phyloP scores from a whole-genome alignment of 1,140 invertebrate species.

The Eriocheir sinensis region DNA sequence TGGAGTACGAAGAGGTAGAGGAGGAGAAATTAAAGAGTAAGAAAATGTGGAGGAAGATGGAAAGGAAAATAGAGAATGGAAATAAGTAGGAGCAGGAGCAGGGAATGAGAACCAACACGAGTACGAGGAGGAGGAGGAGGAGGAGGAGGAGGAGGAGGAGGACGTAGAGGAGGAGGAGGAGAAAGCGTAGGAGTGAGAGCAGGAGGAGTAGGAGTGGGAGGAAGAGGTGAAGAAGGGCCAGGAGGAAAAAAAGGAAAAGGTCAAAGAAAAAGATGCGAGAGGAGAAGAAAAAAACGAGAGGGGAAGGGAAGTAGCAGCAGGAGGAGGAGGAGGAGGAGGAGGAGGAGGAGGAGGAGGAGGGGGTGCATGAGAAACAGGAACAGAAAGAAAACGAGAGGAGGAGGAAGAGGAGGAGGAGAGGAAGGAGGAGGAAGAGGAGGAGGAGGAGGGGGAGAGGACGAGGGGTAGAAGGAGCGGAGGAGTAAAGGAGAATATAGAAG shows the following conservation, averaged over 20 bases:
- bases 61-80: too few relatives aligned
- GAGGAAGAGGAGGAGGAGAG: background rate
- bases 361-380: background rate
- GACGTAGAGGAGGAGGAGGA: too few relatives aligned
- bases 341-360: slow-evolving; percentile 33
- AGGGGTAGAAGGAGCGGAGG: background rate
- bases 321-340: background rate
- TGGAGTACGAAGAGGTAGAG: background rate
- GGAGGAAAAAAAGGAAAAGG: too few relatives aligned
- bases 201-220: background rate
- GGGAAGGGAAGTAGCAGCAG: background rate
- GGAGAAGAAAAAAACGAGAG: background rate
- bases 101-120: too few relatives aligned
- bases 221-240: background rate
- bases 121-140: background rate
- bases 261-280: background rate
- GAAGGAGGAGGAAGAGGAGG: background rate
- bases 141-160: background rate
- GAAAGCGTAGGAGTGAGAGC: too few relatives aligned
- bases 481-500: background rate
- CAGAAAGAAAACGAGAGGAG: background rate
- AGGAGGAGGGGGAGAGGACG: background rate
- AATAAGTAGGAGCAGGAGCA: too few relatives aligned
- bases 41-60: too few relatives aligned
- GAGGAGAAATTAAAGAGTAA: background rate